Conservation (phyloP, 1,140 invertebrate species). For the Delia radicum region DNA sequence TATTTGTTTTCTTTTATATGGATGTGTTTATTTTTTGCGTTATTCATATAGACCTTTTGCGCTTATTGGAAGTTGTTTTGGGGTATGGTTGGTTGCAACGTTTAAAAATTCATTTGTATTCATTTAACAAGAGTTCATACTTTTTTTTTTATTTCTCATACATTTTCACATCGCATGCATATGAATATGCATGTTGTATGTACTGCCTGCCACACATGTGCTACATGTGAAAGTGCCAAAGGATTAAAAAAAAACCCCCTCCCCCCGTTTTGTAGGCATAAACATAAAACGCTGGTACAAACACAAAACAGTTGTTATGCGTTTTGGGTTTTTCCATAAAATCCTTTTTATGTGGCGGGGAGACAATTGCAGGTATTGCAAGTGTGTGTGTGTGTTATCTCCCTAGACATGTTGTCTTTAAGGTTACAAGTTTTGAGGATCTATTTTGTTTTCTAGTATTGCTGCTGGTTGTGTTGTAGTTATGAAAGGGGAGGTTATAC, state of each 20-base stretch:
- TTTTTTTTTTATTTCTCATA: neutral
- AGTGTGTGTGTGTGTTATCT: neutral
- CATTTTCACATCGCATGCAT: neutral
- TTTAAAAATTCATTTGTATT: constrained; percentile 2
- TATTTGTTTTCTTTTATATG: neutral
- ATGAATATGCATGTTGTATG: neutral
- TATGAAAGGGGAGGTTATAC: no score
- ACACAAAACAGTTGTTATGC: neutral
- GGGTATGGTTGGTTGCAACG: neutral
- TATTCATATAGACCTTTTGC: neutral
- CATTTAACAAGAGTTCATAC: constrained; percentile 1
- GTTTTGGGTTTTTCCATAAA: neutral
- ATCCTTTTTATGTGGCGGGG: neutral
- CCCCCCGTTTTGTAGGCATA: neutral
- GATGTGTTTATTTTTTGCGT: neutral
- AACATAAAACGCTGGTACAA: neutral
- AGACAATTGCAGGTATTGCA: neutral
- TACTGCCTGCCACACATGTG: neutral
- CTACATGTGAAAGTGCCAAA: neutral
- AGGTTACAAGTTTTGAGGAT: neutral
- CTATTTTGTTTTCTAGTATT: neutral
- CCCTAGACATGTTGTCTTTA: neutral
- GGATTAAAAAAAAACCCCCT: neutral
- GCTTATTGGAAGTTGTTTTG: neutral
- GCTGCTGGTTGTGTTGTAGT: no score